Conservation (phyloP, 1,140 invertebrate species). For the Drusus annulatus region DNA sequence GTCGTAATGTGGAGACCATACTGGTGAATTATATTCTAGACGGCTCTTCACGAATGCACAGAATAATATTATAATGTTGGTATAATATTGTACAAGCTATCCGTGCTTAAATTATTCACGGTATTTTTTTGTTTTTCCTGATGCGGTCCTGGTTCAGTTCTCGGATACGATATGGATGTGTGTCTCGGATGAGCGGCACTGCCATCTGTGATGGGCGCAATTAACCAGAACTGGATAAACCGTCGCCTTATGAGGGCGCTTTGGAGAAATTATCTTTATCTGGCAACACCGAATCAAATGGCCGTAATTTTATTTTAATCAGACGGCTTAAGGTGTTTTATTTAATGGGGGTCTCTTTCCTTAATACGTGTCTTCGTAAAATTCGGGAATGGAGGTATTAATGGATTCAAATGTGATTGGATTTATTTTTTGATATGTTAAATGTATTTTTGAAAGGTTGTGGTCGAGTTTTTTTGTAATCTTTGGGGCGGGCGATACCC, state of each 20-base stretch:
- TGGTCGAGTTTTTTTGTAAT: not conserved
- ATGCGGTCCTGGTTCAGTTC: not conserved
- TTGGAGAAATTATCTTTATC: conserved; percentile 8
- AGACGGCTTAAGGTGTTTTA: conserved; percentile 26
- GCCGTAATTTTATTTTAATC: conserved; percentile 15
- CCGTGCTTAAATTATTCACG: too few relatives aligned
- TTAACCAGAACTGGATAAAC: conserved; percentile 15
- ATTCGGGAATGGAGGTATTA: not conserved
- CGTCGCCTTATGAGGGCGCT: conserved; percentile 6
- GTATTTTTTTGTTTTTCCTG: not conserved
- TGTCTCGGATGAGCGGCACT: conserved; percentile 17
- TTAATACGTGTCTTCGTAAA: not conserved
- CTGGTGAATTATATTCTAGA: too few relatives aligned
- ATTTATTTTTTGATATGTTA: not conserved
- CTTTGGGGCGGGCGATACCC: not conserved
- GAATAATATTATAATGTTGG: too few relatives aligned
- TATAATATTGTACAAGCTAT: too few relatives aligned
- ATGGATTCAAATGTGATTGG: conserved; percentile 20
- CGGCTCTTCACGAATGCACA: too few relatives aligned
- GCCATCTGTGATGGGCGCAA: conserved; percentile 31
- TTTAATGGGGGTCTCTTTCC: conserved; percentile 2
- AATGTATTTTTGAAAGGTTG: not conserved
- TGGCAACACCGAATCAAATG: conserved; percentile 3
- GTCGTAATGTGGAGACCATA: too few relatives aligned
- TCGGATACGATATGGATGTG: not conserved